Evolutionary conservation across 2,888 invertebrate genomes (phyloP), one percentile per base, ranked within the genome.

Genomic region (Eupithecia insigniata): DNA sequence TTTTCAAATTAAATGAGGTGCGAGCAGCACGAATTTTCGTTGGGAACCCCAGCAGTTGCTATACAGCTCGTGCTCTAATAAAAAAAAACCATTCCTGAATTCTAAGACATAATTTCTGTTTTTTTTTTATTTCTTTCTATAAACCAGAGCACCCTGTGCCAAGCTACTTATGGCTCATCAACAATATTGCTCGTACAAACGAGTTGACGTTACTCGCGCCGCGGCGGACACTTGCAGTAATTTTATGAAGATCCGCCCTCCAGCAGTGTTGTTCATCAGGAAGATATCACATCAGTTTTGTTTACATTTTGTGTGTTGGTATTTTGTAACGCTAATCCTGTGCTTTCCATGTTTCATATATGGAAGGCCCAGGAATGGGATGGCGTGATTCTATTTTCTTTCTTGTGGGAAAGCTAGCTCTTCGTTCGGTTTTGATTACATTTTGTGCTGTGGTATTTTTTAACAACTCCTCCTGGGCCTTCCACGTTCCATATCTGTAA

Each of bases 181-280:
- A 83, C 83, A 77, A 83, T 83, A 83, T 87, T 83, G 82, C 84
- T 81, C 82, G 85, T 83, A 84, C 84, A 84, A 87, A 87, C 84
- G 85, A 89, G 85, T 87, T 87, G 86, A 81, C 84, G 83, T 82
- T 85, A 88, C 82, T 86, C 82, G 81, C 82, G 80, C 82, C 83
- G 84, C 77, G 80, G 83, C 80, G 85, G 86, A 85, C 86, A 86
- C 85, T 87, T 82, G 83, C 75, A 75, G 83, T 86, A 87, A 88
- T 89, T 89, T 89, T 87, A 89, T 89, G 88, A 86, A 86, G 84
- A 85, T 83, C 81, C 83, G 76, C 81, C 78, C 77, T 79, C 36
- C 80, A 83, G 69, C 67, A 69, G 73, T 71, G 70, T 73, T 75
- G 69, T 69, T 73, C 73, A 69, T 73, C 73, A 71, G 69, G 67